Base-by-base conservation (phyloP, 2,888 invertebrate genomes). In the Vandiemenella viatica region DNA sequence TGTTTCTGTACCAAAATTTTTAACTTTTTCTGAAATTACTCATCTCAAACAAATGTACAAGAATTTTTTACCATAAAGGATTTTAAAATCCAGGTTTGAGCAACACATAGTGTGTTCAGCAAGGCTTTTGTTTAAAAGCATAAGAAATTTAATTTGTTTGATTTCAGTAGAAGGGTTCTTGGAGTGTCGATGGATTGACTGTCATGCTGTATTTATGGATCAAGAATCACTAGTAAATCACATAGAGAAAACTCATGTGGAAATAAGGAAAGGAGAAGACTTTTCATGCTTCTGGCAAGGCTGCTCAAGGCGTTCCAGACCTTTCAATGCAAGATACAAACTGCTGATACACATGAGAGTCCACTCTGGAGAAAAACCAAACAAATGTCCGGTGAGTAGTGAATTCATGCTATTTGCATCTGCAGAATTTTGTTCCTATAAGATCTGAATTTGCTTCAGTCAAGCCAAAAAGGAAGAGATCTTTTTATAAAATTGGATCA, bases 251-350 rank as follows among this genome's bases (percentile, higher is more conserved):
- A 74, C 77, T 40, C 95, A 96, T 64, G 88, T 96, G 37, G 92
- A 93, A 63, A 75, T 82, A 59, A 86, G 75, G 65, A 81, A 77
- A 73, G 60, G 70, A 52, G 74, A 95, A 58, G 89, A 91, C 58
- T 96, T 93, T 67, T 83, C 91, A 23, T 97, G 96, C 61, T 78
- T 84, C 42, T 97, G 96, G 96, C 72, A 79, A 49, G 86, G 87
- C n/a, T 97, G 97, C 66, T 84, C 88, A 0, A 71, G 93, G 47
- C 77, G 84, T 55, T 79, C 83, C 15, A 80, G 91, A 49, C 93
- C 95, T 0, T 97, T 97, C 71, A 96, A 97, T 67, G 97, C 97
- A 0, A 78, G 96, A 56, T 98, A 98, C 72, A 98, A 97, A 67
- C 73, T 98, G 40, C 78, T 96, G 37, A 97, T 88, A 46, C 95